These are phyloP conservation scores for Aix galericulata DNA, from an alignment of 2,113 vertebrate genomes.

Conservation along the genomic window DNA sequence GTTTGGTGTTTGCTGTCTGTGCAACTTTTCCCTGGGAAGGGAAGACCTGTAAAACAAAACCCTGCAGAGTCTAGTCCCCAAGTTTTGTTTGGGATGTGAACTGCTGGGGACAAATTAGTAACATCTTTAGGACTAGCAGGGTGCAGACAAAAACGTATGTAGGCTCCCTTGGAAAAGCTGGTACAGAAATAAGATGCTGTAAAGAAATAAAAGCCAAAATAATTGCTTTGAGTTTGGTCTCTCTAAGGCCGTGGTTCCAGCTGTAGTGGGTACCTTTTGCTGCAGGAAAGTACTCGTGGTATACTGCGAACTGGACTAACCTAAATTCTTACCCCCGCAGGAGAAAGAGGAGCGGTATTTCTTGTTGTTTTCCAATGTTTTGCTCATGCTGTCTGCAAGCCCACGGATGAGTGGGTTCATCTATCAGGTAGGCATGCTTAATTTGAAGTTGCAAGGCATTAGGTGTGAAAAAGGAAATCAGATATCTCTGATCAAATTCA, in stretches of 20 bases:
- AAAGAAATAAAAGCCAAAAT: background rate
- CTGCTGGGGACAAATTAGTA: background rate
- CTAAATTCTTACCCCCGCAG: slow-evolving; percentile 66
- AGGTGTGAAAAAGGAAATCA: background rate
- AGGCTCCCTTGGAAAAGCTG: background rate
- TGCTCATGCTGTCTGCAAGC: slow-evolving; percentile 94
- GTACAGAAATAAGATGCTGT: background rate
- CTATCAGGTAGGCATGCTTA: slow-evolving; percentile 86
- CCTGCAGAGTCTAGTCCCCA: background rate
- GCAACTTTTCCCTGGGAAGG: background rate
- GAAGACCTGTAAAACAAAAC: background rate
- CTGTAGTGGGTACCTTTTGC: background rate
- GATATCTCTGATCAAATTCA: background rate
- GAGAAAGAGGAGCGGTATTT: slow-evolving; percentile 96
- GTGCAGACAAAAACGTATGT: background rate
- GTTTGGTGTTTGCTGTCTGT: background rate
- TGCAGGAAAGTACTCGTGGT: background rate
- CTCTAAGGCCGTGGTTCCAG: background rate
- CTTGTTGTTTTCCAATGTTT: slow-evolving; percentile 88
- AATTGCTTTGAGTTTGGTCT: background rate
- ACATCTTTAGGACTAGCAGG: background rate
- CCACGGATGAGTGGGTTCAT: slow-evolving; percentile 98
- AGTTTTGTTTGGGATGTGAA: background rate
- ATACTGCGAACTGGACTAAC: background rate
- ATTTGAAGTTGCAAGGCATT: background rate